Evolutionary conservation across 2,888 invertebrate species (phyloP).

Genomic region (Macaria notata): DNA sequence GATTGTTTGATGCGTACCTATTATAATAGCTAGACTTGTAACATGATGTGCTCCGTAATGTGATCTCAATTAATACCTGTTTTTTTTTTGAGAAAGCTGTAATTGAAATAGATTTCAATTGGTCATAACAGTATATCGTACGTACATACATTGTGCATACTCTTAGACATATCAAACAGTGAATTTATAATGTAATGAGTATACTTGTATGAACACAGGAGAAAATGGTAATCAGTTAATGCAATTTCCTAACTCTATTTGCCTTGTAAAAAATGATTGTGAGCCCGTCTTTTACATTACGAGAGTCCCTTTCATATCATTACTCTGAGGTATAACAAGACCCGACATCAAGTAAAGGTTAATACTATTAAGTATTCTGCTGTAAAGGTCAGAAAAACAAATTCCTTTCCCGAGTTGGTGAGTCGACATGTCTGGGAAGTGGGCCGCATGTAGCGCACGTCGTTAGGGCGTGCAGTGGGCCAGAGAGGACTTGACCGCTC

Average conservation of each 20-base stretch:
- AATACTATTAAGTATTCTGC: too few species aligned
- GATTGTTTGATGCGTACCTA: constrained; percentile 2
- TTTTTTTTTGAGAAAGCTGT: too few species aligned
- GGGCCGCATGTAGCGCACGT: constrained; percentile 36
- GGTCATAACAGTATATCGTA: too few species aligned
- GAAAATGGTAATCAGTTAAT: not conserved
- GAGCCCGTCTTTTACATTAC: not conserved
- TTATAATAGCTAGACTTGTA: too few species aligned
- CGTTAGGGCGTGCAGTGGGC: constrained; percentile 49
- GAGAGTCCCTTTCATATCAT: not conserved
- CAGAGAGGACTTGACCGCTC: constrained; percentile 65
- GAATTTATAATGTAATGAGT: too few species aligned
- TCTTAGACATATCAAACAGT: too few species aligned
- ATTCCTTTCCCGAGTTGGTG: constrained; percentile 11
- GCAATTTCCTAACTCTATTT: not conserved
- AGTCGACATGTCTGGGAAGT: constrained; percentile 30
- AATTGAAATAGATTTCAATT: too few species aligned
- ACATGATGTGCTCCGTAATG: too few species aligned
- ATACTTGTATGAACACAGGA: too few species aligned
- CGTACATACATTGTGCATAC: too few species aligned
- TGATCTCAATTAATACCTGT: too few species aligned
- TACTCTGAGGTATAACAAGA: not conserved
- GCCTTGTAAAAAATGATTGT: not conserved
- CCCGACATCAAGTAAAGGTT: not conserved
- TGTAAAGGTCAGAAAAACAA: constrained; percentile 5